phyloP scores from a whole-genome alignment of 1,140 invertebrate species.

The Pemphigus obesinymphae region DNA sequence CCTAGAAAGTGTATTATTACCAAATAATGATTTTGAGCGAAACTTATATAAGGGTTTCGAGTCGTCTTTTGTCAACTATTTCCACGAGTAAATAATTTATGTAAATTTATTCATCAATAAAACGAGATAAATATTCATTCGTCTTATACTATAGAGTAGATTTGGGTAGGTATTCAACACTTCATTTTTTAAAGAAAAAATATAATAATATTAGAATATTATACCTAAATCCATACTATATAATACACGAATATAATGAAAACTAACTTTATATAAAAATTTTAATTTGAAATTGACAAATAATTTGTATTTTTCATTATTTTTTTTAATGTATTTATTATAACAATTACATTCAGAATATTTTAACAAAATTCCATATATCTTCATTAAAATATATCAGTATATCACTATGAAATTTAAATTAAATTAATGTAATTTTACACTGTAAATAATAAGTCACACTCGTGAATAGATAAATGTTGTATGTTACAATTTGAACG shows the following conservation, averaged over 20 bases:
- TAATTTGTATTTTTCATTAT: no score
- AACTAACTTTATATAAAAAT: neutral
- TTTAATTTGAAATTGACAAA: neutral
- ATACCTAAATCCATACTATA: neutral
- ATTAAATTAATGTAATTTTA: no score
- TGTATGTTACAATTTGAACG: no score
- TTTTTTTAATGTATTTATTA: no score
- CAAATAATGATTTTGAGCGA: neutral
- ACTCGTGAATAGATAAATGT: no score
- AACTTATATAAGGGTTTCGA: neutral
- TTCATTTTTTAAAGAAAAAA: neutral
- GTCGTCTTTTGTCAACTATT: neutral
- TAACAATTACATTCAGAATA: neutral
- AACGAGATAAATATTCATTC: conserved; percentile 24
- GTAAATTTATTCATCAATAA: conserved; percentile 34
- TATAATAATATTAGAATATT: neutral
- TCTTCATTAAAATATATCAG: no score
- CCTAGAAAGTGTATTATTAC: neutral
- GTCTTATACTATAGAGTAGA: neutral
- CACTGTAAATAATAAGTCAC: no score
- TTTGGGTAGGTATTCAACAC: neutral
- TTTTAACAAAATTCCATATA: no score
- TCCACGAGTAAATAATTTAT: conserved; percentile 13
- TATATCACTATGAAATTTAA: no score
- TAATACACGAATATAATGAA: neutral